These are phyloP conservation scores for Gallinago jamesoni DNA, from an alignment of 2,113 vertebrate species.

Conservation along the genomic window DNA sequence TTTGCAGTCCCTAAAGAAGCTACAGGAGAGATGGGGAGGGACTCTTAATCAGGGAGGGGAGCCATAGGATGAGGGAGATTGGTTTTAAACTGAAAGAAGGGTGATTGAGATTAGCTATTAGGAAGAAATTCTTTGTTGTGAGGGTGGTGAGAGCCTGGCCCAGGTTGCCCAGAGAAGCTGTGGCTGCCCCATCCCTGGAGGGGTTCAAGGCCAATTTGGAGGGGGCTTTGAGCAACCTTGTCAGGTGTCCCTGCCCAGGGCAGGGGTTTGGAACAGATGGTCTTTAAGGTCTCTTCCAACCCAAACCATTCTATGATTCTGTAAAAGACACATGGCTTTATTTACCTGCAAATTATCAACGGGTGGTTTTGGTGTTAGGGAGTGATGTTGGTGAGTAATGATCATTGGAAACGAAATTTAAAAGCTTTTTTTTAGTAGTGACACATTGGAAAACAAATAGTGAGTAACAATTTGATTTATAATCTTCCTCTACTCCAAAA, in stretches of 20 bases:
- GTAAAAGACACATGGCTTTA: neutral
- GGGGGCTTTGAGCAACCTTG: neutral
- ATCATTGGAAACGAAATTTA: neutral
- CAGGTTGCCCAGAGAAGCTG: neutral
- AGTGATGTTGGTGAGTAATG: neutral
- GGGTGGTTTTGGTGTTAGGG: too few species aligned
- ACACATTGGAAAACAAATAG: neutral
- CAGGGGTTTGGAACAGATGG: neutral
- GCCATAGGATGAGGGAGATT: neutral
- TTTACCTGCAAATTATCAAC: neutral
- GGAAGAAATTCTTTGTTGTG: neutral
- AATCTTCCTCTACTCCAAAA: neutral
- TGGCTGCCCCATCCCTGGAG: neutral
- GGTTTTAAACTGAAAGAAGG: neutral
- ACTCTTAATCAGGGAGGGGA: fast-evolving
- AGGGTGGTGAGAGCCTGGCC: neutral
- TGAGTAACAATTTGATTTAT: neutral
- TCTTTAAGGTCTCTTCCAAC: neutral
- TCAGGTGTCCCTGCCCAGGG: too few species aligned
- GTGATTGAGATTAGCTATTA: neutral
- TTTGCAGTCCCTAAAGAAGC: neutral
- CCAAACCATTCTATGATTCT: neutral
- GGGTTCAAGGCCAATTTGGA: neutral
- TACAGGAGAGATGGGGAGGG: neutral
- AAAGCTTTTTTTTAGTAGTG: neutral